Conservation (phyloP, 2,888 invertebrate genomes). For the Euspilapteryx auroguttella region DNA sequence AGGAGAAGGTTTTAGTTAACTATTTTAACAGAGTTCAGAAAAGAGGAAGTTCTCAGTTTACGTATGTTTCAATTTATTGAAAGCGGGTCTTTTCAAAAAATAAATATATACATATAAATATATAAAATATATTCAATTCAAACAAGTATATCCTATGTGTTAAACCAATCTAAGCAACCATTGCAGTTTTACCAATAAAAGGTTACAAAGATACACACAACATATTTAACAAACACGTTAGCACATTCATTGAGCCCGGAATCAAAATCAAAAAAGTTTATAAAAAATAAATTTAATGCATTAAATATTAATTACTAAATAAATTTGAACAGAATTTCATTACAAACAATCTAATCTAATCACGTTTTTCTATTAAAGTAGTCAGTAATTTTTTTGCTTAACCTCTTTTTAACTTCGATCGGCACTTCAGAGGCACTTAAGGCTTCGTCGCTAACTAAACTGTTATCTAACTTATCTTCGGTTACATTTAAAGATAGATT, state of each 20-base stretch:
- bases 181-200: too few species aligned
- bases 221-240: too few species aligned
- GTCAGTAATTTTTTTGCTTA: constrained; percentile 39
- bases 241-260: neutral
- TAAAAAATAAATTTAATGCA: neutral
- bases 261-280: neutral
- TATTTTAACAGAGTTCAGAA: too few species aligned
- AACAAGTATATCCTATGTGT: too few species aligned
- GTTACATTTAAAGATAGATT: too few species aligned
- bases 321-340: neutral
- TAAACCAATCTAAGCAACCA: too few species aligned
- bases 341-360: neutral
- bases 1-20: too few species aligned
- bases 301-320: neutral
- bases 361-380: constrained; percentile 32
- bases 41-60: too few species aligned
- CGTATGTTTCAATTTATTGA: too few species aligned
- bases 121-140: too few species aligned
- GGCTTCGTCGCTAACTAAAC: neutral
- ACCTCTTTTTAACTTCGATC: constrained; percentile 26
- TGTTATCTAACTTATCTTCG: neutral
- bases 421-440: constrained; percentile 8
- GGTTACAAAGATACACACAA: neutral
- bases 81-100: neutral
- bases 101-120: too few species aligned